A percentile compares a stretch with the other conserved stretches of the same genome.
phyloP scores from a whole-genome alignment of 2,113 vertebrate genomes.

The Oreocharis arfaki region DNA sequence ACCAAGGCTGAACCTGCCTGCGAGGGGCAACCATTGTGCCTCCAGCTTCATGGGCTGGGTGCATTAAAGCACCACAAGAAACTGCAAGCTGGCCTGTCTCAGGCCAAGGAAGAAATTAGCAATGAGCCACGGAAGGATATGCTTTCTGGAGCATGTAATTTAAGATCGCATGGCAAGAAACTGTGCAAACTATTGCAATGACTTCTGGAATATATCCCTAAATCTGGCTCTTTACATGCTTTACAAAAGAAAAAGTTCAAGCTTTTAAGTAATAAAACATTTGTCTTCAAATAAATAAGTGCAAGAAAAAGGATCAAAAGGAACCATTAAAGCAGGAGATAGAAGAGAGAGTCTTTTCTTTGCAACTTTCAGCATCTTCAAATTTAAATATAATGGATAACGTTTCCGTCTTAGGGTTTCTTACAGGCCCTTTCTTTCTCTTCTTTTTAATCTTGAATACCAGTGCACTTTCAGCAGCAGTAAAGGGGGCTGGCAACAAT shows the following conservation, averaged over 20 bases:
- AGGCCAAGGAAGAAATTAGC: constrained; percentile 23
- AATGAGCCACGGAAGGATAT: not conserved
- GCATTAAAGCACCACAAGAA: not conserved
- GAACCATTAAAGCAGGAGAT: not conserved
- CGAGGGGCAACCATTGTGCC: not conserved
- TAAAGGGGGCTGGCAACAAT: constrained; percentile 4
- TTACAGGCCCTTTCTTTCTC: not conserved
- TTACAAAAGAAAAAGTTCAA: not conserved
- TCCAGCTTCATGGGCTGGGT: not conserved
- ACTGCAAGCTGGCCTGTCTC: not conserved
- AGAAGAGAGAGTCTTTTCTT: not conserved
- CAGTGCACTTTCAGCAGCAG: constrained; percentile 9
- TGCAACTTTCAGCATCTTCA: not conserved
- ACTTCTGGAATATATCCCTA: not conserved
- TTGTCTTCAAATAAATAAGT: not conserved
- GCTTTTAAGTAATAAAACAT: not conserved
- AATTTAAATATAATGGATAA: not conserved
- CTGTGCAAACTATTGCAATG: not conserved
- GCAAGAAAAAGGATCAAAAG: not conserved
- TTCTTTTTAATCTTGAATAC: not conserved
- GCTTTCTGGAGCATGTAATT: constrained; percentile 17
- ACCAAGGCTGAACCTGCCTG: not conserved
- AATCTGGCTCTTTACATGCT: not conserved
- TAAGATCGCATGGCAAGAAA: constrained; percentile 1
- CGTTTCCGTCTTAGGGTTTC: not conserved